phyloP scores from a whole-genome alignment of 2,113 vertebrate genomes.

The Centropus unirufus region DNA sequence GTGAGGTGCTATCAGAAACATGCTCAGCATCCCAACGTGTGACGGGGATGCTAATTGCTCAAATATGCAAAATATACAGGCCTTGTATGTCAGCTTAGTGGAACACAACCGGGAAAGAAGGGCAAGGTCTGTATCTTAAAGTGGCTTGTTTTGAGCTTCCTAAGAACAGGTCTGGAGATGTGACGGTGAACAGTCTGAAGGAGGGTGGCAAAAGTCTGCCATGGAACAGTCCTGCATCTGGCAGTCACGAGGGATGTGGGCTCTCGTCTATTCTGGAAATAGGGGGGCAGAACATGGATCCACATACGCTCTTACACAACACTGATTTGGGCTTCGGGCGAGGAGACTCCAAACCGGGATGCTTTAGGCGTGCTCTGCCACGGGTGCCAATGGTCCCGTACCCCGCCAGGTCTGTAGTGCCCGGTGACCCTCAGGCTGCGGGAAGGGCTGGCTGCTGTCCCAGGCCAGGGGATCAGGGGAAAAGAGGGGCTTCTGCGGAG shows the following conservation, averaged over 20 bases:
- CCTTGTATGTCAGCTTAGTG: fast-evolving
- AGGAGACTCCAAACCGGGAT: fast-evolving
- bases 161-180: neutral
- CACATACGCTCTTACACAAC: fast-evolving
- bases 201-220: neutral
- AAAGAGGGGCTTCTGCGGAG: neutral
- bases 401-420: neutral
- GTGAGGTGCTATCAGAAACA: neutral
- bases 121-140: neutral
- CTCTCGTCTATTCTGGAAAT: neutral
- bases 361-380: fast-evolving
- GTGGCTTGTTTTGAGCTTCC: neutral
- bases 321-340: fast-evolving
- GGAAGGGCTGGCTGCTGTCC: neutral
- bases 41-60: neutral
- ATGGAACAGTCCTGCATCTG: neutral
- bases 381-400: neutral
- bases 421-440: neutral
- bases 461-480: neutral
- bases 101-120: neutral
- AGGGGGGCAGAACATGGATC: neutral
- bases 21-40: no score
- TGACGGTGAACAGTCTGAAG: neutral
- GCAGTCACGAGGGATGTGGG: neutral
- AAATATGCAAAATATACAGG: fast-evolving